These are phyloP conservation scores for Caiman crocodilus DNA, from an alignment of 2,797 vertebrate genomes.

Conservation along the genomic window DNA sequence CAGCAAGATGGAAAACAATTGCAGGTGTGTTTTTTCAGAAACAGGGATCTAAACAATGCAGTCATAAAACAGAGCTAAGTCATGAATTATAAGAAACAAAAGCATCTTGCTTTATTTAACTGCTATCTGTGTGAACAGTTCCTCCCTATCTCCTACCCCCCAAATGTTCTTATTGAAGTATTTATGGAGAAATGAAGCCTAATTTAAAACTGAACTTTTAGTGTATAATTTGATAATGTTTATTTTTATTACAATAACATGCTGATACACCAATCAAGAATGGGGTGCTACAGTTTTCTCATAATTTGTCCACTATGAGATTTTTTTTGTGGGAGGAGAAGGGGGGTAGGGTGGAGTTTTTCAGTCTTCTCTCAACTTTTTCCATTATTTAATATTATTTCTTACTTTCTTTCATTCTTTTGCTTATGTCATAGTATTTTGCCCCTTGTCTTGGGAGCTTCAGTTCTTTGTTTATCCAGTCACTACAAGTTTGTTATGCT, in stretches of 20 bases:
- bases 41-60: neutral
- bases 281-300: neutral
- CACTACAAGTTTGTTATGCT: neutral
- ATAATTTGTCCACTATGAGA: neutral
- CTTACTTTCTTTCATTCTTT: neutral
- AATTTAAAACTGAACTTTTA: neutral
- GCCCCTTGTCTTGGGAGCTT: neutral
- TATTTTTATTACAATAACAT: neutral
- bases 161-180: neutral
- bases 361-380: neutral
- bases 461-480: conserved; percentile 6
- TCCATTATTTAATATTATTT: neutral
- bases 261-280: neutral
- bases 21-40: conserved; percentile 85
- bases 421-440: neutral
- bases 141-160: neutral
- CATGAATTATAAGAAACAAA: neutral
- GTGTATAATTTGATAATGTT: fast-evolving
- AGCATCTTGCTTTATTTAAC: neutral
- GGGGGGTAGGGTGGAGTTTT: neutral
- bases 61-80: neutral
- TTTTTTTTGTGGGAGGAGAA: neutral
- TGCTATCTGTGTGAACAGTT: conserved; percentile 7
- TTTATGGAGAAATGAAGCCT: neutral
- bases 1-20: conserved; percentile 87